These are phyloP conservation scores for Calliopum simillimum DNA, from an alignment of 2,888 invertebrate genomes.

Conservation along the genomic window DNA sequence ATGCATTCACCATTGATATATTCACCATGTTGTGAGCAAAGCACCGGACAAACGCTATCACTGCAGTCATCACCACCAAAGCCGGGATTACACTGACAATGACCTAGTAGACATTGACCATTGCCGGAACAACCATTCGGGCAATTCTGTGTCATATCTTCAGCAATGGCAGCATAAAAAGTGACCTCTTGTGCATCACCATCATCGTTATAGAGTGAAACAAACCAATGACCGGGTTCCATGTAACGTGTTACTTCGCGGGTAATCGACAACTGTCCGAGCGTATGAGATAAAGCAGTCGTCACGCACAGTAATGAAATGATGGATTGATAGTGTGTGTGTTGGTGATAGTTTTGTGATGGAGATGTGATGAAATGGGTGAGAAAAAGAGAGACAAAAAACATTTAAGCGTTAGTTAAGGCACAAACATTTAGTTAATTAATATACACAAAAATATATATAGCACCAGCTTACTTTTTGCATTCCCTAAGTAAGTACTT, in stretches of 20 bases:
- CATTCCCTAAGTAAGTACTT: slow-evolving; percentile 69
- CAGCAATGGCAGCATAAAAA: slow-evolving; percentile 85
- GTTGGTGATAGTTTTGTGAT: slow-evolving; percentile 14
- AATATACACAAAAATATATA: too few species aligned
- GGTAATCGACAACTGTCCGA: slow-evolving; percentile 78
- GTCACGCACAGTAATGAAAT: background rate
- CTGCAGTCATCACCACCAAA: slow-evolving; percentile 97
- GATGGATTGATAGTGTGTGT: background rate
- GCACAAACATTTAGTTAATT: too few species aligned
- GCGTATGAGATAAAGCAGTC: background rate
- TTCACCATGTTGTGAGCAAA: slow-evolving; percentile 97
- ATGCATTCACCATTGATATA: slow-evolving; percentile 97
- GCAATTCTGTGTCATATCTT: slow-evolving; percentile 95
- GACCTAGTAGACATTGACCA: slow-evolving; percentile 94
- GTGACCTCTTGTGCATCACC: slow-evolving; percentile 89
- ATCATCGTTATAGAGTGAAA: slow-evolving; percentile 95
- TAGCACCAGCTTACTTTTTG: too few species aligned
- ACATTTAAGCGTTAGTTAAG: slow-evolving; percentile 32
- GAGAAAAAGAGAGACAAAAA: slow-evolving; percentile 33
- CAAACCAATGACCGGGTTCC: slow-evolving; percentile 97
- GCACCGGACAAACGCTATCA: slow-evolving; percentile 96
- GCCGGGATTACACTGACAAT: slow-evolving; percentile 96
- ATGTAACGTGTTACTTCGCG: slow-evolving; percentile 95
- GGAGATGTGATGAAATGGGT: slow-evolving; percentile 17
- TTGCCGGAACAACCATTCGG: slow-evolving; percentile 96